phyloP scores from a whole-genome alignment of 2,888 invertebrate species.

The Hermaeophaga mercurialis region DNA sequence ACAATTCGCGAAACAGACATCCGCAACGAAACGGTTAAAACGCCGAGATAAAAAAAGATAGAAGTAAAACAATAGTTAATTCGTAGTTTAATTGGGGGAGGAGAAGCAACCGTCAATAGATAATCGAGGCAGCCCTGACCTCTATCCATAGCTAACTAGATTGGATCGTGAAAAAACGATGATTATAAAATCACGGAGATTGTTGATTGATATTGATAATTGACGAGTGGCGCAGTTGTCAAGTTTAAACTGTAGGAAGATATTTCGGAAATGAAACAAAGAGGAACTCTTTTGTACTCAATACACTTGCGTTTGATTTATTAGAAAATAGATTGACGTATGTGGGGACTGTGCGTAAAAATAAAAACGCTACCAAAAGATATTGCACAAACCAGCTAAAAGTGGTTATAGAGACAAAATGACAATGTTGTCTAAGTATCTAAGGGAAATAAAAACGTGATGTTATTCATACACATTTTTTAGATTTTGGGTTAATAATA shows the following conservation, averaged over 20 bases:
- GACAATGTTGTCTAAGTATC: too few relatives aligned
- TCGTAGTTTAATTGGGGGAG: constrained; percentile 25
- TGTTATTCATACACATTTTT: too few relatives aligned
- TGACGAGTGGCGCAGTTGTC: constrained; percentile 28
- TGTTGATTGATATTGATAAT: constrained; percentile 33
- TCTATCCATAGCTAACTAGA: constrained; percentile 45
- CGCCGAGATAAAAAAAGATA: background rate
- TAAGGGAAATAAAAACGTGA: too few relatives aligned
- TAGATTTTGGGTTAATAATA: too few relatives aligned
- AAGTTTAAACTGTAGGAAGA: background rate
- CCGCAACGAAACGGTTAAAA: constrained; percentile 14
- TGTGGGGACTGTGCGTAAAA: too few relatives aligned
- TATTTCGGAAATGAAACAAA: too few relatives aligned
- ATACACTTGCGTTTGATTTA: too few relatives aligned
- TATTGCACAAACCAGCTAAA: too few relatives aligned
- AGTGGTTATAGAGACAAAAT: too few relatives aligned
- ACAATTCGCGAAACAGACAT: background rate
- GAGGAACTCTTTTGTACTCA: too few relatives aligned
- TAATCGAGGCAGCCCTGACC: constrained; percentile 42
- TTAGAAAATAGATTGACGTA: too few relatives aligned
- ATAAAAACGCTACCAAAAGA: too few relatives aligned
- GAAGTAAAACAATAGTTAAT: constrained; percentile 34
- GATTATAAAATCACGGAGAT: constrained; percentile 52
- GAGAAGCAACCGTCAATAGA: constrained; percentile 26
- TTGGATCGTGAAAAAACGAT: constrained; percentile 51